Percentiles rank a stretch among this genome's conserved stretches.
These are phyloP conservation scores for Pecten maximus DNA, from an alignment of 2,888 invertebrate genomes.

Conservation along the genomic window DNA sequence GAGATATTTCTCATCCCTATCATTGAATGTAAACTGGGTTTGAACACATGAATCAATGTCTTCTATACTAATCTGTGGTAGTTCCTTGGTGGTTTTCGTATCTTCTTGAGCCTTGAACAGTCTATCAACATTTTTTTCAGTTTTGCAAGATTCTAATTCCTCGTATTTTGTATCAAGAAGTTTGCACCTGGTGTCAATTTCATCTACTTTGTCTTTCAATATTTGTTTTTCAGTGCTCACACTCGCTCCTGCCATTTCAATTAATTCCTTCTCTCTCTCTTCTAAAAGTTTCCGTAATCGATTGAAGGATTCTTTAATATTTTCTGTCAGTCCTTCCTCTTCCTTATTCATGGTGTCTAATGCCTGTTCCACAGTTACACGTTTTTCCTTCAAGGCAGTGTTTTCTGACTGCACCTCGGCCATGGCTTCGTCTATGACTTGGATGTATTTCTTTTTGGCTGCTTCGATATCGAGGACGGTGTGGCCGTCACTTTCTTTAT, in stretches of 20 bases:
- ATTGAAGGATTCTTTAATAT: slow-evolving; percentile 69
- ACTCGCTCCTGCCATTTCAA: slow-evolving; percentile 64
- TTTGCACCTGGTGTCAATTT: slow-evolving; percentile 56
- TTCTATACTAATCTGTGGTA: slow-evolving; percentile 63
- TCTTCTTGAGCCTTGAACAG: slow-evolving; percentile 70
- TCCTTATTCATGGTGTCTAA: slow-evolving; percentile 63
- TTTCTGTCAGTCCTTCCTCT: slow-evolving; percentile 61
- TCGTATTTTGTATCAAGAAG: slow-evolving; percentile 61
- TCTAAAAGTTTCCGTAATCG: slow-evolving; percentile 66
- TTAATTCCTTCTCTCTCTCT: slow-evolving; percentile 71
- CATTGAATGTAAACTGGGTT: slow-evolving; percentile 67
- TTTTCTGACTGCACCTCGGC: slow-evolving; percentile 70
- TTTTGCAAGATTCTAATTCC: slow-evolving; percentile 63
- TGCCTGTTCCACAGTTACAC: slow-evolving; percentile 63
- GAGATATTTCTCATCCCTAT: slow-evolving; percentile 65
- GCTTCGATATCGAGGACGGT: slow-evolving; percentile 74
- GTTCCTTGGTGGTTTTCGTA: slow-evolving; percentile 64
- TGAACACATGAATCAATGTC: slow-evolving; percentile 67
- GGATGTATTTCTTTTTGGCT: slow-evolving; percentile 71
- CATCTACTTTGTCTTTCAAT: slow-evolving; percentile 63
- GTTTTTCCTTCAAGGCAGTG: slow-evolving; percentile 64
- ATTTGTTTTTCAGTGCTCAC: slow-evolving; percentile 66
- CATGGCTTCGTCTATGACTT: slow-evolving; percentile 70
- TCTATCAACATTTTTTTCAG: slow-evolving; percentile 66
- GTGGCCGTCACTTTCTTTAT: slow-evolving; percentile 70